phyloP scores from a whole-genome alignment of 2,113 vertebrate species.

The Apus apus region DNA sequence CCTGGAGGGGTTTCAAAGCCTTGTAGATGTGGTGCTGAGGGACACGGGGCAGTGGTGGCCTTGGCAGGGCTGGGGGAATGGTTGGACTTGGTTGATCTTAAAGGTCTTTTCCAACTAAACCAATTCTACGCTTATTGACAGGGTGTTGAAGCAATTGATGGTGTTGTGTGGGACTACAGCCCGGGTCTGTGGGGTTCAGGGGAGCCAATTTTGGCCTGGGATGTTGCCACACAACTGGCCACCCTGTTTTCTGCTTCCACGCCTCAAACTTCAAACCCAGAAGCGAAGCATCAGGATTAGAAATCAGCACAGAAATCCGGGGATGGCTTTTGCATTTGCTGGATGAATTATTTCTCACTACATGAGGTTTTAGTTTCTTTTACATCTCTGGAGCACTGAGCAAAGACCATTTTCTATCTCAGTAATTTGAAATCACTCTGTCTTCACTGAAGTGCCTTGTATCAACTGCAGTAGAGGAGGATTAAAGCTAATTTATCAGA shows the following conservation, averaged over 20 bases:
- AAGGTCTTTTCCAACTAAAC: too few species aligned
- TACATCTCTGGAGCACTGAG: neutral
- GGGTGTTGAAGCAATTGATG: neutral
- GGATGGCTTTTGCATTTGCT: neutral
- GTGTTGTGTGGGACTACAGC: accelerated
- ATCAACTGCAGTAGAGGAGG: constrained; percentile 23
- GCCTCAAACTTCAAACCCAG: neutral
- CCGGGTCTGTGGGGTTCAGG: accelerated
- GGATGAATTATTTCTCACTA: neutral
- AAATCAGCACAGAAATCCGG: neutral
- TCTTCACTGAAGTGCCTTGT: constrained; percentile 4
- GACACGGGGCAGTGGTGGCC: too few species aligned
- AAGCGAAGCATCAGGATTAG: neutral
- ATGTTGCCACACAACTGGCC: accelerated
- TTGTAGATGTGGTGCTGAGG: too few species aligned
- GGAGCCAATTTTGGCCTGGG: accelerated
- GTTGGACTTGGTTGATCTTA: too few species aligned
- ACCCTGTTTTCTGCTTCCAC: neutral
- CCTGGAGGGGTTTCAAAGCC: too few species aligned
- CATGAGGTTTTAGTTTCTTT: neutral
- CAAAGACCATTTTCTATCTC: constrained; percentile 19
- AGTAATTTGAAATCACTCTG: neutral
- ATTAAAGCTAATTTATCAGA: constrained; percentile 66
- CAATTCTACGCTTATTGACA: neutral
- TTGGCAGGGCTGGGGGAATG: too few species aligned